phyloP scores from a whole-genome alignment of 2,113 vertebrate genomes.

The Pomatostomus ruficeps region DNA sequence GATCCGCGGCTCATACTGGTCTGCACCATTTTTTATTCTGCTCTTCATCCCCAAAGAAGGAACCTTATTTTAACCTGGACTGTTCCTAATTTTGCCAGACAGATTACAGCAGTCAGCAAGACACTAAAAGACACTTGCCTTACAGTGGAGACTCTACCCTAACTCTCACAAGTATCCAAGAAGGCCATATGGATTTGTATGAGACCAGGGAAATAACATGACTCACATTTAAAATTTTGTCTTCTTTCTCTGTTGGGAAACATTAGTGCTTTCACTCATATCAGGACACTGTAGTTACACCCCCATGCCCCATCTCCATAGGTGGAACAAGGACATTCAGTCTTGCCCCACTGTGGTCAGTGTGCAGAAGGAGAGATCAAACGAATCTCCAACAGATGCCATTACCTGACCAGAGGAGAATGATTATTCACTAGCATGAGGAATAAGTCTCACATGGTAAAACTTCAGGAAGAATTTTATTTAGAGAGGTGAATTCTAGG shows the following conservation, averaged over 20 bases:
- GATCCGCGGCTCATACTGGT: neutral
- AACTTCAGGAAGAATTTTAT: neutral
- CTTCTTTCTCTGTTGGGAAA: neutral
- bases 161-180: neutral
- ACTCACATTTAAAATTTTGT: neutral
- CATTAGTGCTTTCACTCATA: neutral
- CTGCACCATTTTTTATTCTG: neutral
- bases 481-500: neutral
- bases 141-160: neutral
- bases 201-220: neutral
- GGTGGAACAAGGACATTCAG: neutral
- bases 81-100: neutral
- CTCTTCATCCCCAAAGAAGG: neutral
- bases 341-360: neutral
- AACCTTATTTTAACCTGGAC: neutral
- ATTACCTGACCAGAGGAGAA: neutral
- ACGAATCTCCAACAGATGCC: neutral
- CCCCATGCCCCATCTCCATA: neutral
- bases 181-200: fast-evolving
- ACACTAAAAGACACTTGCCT: neutral
- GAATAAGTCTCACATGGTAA: neutral
- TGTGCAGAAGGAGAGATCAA: neutral
- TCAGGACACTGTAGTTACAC: neutral
- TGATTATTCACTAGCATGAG: neutral
- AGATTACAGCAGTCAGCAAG: neutral